Evolutionary conservation across 2,888 invertebrate species (phyloP), one percentile per base, ranked within the genome.

Genomic region (Ophonus ardosiacus): DNA sequence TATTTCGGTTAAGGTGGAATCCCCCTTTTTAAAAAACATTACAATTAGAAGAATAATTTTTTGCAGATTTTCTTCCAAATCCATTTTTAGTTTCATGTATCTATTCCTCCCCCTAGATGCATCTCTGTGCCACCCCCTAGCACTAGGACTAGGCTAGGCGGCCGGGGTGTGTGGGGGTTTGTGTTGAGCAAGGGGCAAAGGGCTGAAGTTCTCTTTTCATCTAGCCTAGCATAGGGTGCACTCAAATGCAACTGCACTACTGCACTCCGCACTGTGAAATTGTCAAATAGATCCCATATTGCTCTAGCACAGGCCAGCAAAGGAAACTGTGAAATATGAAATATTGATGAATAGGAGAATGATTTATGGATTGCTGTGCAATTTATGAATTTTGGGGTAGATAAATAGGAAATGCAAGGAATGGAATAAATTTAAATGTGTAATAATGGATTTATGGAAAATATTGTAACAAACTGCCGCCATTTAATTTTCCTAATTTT

Each of bases 91-190:
- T 31, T 31, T 31, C 5, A 31, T 31, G 31, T 31, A 31, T 51
- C 8, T 56, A 59, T 59, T 59, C 59, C 63, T 63, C 43, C 63
- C 59, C 57, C 61, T 76, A 61, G 40, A 21, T 76, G 21, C 83
- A n/a, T 40, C 40, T 38, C 83, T 83, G 83, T n/a, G 10, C 43
- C 83, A 63, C 84, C 84, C 84, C 78, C 84, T n/a, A 40, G 80
- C 43, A 40, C 13, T 63, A 38, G 15, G 31, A 61, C 40, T 61
- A 81, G 80, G 80, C 63, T 13, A 68, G 68, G 68, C 38, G 68
- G 76, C 15, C 17, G 76, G 15, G 51, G 78, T n/a, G 78, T n/a
- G 2, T 21, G 18, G 7, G 76, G 17, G 68, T 76, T 76, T 71
- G 43, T 74, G 71, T 57, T 31, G 43, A 8, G 51, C 51, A 43